Evolutionary conservation across 2,888 invertebrate genomes (phyloP).

Genomic region (Isoperla grammatica): DNA sequence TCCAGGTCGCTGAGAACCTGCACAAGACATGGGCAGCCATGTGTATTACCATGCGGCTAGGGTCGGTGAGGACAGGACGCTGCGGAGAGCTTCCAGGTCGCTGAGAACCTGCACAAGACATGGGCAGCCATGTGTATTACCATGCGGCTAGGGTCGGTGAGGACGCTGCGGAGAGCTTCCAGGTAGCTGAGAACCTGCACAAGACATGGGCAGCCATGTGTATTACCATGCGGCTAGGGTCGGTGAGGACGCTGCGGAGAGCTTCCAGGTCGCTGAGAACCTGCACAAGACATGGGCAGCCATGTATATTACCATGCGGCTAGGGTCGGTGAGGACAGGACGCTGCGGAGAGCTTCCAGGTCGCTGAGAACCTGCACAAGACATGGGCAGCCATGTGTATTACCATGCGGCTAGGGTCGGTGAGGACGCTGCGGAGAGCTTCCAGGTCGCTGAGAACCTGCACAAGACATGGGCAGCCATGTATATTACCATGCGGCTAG

Average conservation of each 20-base stretch:
- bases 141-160: conserved; percentile 57
- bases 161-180: conserved; percentile 50
- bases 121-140: conserved; percentile 69
- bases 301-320: conserved; percentile 64
- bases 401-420: conserved; percentile 54
- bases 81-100: conserved; percentile 50
- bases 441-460: conserved; percentile 46
- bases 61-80: conserved; percentile 53
- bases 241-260: conserved; percentile 54
- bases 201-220: conserved; percentile 72
- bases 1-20: conserved; percentile 46
- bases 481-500: conserved; percentile 61
- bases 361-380: conserved; percentile 43
- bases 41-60: conserved; percentile 61
- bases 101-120: conserved; percentile 49
- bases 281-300: conserved; percentile 61
- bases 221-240: conserved; percentile 57
- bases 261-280: conserved; percentile 45
- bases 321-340: conserved; percentile 53
- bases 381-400: conserved; percentile 70
- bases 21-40: conserved; percentile 65
- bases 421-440: conserved; percentile 53
- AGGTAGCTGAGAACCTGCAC: conserved; percentile 44
- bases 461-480: conserved; percentile 65
- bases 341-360: conserved; percentile 51